Percentiles rank a stretch among this genome's conserved stretches.
phyloP scores from a whole-genome alignment of 2,113 vertebrate genomes.

The Triplophysa tibetana region DNA sequence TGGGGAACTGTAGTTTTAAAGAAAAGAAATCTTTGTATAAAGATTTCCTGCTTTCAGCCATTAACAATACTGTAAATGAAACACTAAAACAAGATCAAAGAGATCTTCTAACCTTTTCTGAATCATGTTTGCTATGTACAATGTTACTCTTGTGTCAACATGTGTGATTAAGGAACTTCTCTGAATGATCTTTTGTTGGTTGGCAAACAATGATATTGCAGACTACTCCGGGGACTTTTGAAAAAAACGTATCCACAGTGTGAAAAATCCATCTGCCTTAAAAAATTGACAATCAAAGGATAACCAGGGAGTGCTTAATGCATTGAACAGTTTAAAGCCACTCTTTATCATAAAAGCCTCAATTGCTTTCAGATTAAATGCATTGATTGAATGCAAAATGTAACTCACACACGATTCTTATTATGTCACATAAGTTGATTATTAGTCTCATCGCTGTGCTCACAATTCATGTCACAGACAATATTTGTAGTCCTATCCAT shows the following conservation, averaged over 20 bases:
- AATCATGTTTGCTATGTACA: not conserved
- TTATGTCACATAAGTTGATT: not conserved
- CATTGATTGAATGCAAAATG: no score
- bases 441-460: conserved; percentile 14
- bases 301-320: no score
- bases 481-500: conserved; percentile 17
- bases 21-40: conserved; percentile 17
- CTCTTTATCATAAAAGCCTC: no score
- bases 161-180: not conserved
- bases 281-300: not conserved
- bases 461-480: not conserved
- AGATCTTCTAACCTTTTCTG: not conserved
- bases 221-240: not conserved
- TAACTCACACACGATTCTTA: not conserved
- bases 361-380: no score
- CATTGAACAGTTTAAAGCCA: no score
- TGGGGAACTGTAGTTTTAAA: conserved; percentile 12
- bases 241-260: not conserved
- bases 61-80: conserved; percentile 36
- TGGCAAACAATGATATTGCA: not conserved
- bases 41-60: conserved; percentile 19
- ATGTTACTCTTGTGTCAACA: conserved; percentile 25
- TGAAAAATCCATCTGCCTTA: not conserved
- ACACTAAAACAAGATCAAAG: conserved; percentile 42
- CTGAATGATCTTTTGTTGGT: conserved; percentile 4